phyloP scores from a whole-genome alignment of 2,113 vertebrate genomes.

The Catharus minimus region DNA sequence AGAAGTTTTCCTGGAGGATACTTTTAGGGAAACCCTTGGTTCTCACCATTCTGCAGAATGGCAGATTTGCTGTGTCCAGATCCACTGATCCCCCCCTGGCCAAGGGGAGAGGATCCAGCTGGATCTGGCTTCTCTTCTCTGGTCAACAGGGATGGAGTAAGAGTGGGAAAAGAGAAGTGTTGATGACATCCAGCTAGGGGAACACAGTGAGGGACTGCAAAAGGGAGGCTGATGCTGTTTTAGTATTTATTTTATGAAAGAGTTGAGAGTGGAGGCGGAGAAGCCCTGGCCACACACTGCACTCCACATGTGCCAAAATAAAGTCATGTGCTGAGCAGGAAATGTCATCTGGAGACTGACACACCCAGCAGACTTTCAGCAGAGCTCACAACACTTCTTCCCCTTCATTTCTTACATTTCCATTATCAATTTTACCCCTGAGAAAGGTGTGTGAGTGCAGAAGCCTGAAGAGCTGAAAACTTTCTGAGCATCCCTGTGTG shows the following conservation, averaged over 20 bases:
- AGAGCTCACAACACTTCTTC: not conserved
- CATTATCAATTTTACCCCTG: not conserved
- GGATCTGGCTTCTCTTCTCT: slow-evolving; percentile 40
- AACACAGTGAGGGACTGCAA: not conserved
- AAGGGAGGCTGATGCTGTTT: not conserved
- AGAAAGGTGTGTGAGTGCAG: not conserved
- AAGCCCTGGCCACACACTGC: not conserved
- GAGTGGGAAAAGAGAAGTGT: not conserved
- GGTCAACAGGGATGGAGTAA: not conserved
- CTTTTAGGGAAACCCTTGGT: not conserved
- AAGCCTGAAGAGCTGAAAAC: not conserved
- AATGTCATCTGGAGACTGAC: not conserved
- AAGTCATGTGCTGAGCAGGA: not conserved
- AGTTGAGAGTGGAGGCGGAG: not conserved
- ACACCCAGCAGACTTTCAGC: not conserved
- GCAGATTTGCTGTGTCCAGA: not conserved
- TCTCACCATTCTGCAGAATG: slow-evolving; percentile 13
- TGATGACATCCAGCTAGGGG: not conserved
- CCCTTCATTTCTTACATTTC: not conserved
- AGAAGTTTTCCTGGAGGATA: slow-evolving; percentile 11
- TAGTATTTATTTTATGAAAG: not conserved
- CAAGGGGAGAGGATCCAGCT: not conserved
- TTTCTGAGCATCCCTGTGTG: not conserved
- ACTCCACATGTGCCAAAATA: slow-evolving; percentile 8
- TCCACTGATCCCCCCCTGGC: not conserved